A percentile compares a stretch with the other conserved stretches of the same genome.
phyloP scores from a whole-genome alignment of 2,113 vertebrate genomes.

The Chionodraco myersi region DNA sequence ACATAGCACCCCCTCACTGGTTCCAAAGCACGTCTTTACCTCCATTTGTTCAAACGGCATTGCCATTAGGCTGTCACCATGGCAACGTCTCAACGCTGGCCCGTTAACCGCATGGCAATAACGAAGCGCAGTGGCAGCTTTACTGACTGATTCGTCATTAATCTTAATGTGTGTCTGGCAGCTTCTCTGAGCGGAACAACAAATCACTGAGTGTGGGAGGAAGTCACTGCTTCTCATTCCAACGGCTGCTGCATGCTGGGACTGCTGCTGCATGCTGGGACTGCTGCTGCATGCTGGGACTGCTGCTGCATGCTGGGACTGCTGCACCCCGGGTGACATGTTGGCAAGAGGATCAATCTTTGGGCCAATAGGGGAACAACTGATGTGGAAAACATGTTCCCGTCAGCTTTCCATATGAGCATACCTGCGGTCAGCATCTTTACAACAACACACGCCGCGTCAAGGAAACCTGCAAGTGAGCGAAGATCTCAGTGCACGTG shows the following conservation, averaged over 20 bases:
- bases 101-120: constrained; percentile 60
- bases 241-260: constrained; percentile 3
- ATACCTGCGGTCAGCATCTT: not conserved
- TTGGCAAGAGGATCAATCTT: not conserved
- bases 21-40: constrained; percentile 62
- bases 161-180: constrained; percentile 62
- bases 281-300: constrained; percentile 6
- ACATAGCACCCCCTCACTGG: constrained; percentile 59
- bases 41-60: constrained; percentile 64
- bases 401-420: not conserved
- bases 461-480: constrained; percentile 4
- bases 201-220: constrained; percentile 26
- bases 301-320: constrained; percentile 6
- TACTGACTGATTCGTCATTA: constrained; percentile 65
- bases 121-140: constrained; percentile 67
- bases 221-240: constrained; percentile 35
- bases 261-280: constrained; percentile 6
- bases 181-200: constrained; percentile 45
- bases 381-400: not conserved
- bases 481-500: not conserved
- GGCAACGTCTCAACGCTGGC: constrained; percentile 70
- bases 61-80: constrained; percentile 73
- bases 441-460: not conserved
- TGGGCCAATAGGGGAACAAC: constrained; percentile 7
- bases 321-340: not conserved